phyloP scores from a whole-genome alignment of 1,140 invertebrate species.

The Drosophila pachea region DNA sequence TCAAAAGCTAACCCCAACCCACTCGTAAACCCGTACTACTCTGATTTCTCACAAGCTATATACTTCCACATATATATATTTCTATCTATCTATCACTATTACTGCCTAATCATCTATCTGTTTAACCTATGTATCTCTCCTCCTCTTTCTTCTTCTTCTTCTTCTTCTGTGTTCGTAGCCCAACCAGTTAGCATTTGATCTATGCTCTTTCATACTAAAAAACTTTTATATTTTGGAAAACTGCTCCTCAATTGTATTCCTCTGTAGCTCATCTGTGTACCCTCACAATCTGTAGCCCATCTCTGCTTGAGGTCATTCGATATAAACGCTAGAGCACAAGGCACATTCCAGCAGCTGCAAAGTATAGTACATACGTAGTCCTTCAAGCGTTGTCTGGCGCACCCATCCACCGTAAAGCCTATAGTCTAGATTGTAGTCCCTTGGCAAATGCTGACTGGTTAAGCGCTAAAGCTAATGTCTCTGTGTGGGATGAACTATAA shows the following conservation, averaged over 20 bases:
- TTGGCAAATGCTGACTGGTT: constrained; percentile 76
- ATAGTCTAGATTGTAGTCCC: constrained; percentile 24
- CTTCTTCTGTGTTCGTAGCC: constrained; percentile 35
- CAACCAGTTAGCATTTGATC: constrained; percentile 71
- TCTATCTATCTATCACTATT: constrained; percentile 15
- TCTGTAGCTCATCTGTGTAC: constrained; percentile 4
- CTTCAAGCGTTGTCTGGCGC: constrained; percentile 19
- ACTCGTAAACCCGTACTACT: no score
- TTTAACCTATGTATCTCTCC: constrained; percentile 7
- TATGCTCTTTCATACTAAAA: constrained; percentile 28
- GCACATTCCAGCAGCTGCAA: constrained; percentile 47
- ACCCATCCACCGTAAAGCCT: constrained; percentile 7
- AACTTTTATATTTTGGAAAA: not conserved
- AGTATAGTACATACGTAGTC: constrained; percentile 35
- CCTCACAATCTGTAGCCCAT: constrained; percentile 17
- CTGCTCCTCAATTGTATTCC: constrained; percentile 9
- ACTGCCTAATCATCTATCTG: constrained; percentile 12
- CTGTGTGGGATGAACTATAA: not conserved
- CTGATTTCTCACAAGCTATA: no score
- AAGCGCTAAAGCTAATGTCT: constrained; percentile 23
- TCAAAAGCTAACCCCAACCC: constrained; percentile 29
- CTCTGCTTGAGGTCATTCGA: constrained; percentile 25
- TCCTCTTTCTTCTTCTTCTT: constrained; percentile 12
- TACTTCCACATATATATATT: not conserved
- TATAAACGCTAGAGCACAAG: constrained; percentile 48